Base-by-base conservation (phyloP, 2,888 invertebrate species). In the Oscheius myriophilus region DNA sequence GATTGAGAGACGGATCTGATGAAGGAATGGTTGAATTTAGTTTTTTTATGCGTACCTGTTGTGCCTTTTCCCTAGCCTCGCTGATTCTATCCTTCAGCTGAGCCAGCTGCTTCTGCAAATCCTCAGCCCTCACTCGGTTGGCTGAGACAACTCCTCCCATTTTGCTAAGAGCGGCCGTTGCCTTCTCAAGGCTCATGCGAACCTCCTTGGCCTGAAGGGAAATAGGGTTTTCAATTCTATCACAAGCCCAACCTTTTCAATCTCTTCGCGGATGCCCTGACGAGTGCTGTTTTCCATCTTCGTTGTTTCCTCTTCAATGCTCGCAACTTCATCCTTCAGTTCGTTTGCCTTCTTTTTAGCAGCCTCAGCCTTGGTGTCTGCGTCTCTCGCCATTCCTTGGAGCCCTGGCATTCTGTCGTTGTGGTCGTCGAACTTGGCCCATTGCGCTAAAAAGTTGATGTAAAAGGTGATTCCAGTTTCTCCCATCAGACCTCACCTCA, bases 1-100 rank as follows among this genome's bases (percentile, higher is more conserved):
- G 16, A 87, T 75, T 2, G 82, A 78, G 23, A 86, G 73, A 49
- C 78, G 67, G 33, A 85, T 81, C 81, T 82, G 58, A 62, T 73
- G 45, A 39, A 25, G 26, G 25, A 62, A 33, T 23, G 9, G 7
- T 18, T 33, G n/a, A 18, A 18, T 25, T n/a, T 23, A 16, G 21
- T 18, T 4, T n/a, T 11, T 61, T 18, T 2, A 33, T 26, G 1
- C 49, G 21, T 39, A 81, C 79, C 65, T 80, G 83, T n/a, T 78
- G 75, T 4, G 86, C 86, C 66, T 82, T 86, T 62, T 85, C 86
- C 18, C 84, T 61, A 2, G 86, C 85, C 64, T 87, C 85, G 26
- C 80, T 78, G 55, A 86, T 82, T 55, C 80, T 82, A 58, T 86
- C 86, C 70, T 82, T 82, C 25, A 86, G 71, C 45, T 82, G 55